Conservation (phyloP, 2,797 vertebrate genomes). For the Acanthornis magna region DNA sequence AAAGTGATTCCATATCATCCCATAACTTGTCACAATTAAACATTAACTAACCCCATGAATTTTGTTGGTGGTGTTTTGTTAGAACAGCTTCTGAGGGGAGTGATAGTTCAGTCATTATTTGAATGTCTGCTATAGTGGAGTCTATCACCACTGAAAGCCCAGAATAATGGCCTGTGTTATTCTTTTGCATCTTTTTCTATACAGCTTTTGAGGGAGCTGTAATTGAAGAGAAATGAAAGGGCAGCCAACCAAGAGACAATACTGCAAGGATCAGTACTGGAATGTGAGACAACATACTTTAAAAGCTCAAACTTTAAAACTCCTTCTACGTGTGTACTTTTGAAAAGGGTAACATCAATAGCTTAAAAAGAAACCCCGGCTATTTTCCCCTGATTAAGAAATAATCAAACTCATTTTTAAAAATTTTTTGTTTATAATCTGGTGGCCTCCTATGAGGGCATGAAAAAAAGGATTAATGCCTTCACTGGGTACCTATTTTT, state of each 20-base stretch:
- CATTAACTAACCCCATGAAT: neutral
- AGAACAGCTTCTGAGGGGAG: slow-evolving; percentile 7
- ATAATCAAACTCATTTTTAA: neutral
- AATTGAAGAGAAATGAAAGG: slow-evolving; percentile 60
- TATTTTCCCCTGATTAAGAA: neutral
- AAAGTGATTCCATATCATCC: slow-evolving; percentile 44
- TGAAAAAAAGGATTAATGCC: slow-evolving; percentile 12
- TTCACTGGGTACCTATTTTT: slow-evolving; percentile 8
- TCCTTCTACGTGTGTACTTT: neutral
- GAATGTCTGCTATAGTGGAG: slow-evolving; percentile 25
- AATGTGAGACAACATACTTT: slow-evolving; percentile 44
- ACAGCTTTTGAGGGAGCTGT: slow-evolving; percentile 57
- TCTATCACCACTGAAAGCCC: slow-evolving; percentile 52
- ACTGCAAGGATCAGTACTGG: slow-evolving; percentile 47
- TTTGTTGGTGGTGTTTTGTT: slow-evolving; percentile 19
- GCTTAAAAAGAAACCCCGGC: neutral
- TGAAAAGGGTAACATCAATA: neutral
- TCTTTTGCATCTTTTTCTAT: slow-evolving; percentile 57
- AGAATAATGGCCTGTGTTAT: slow-evolving; percentile 60
- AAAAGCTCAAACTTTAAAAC: slow-evolving; percentile 49
- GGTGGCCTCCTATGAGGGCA: slow-evolving; percentile 8
- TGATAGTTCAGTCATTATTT: slow-evolving; percentile 22
- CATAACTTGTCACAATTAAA: slow-evolving; percentile 28
- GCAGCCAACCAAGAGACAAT: slow-evolving; percentile 55
- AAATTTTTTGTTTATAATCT: slow-evolving; percentile 6